These are phyloP conservation scores for Conger conger DNA, from an alignment of 2,113 vertebrate species.

Conservation along the genomic window DNA sequence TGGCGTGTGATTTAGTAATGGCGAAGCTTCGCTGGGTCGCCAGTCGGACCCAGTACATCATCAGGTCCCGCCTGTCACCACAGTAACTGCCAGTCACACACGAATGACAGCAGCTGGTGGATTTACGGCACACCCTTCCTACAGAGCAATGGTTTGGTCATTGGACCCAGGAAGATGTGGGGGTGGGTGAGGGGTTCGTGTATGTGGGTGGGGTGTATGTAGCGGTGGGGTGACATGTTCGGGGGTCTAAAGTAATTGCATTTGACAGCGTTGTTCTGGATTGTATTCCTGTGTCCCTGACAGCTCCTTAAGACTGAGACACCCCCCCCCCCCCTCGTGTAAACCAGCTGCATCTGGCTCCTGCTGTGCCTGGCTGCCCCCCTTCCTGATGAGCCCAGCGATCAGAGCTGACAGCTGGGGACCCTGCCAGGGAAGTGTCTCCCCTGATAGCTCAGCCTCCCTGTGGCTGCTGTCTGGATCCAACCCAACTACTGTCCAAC, in stretches of 20 bases:
- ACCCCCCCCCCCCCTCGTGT: background rate
- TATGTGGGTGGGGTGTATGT: too few species aligned
- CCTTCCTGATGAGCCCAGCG: background rate
- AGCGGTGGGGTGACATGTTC: too few species aligned
- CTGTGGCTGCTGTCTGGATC: background rate
- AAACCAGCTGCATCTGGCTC: constrained; percentile 14
- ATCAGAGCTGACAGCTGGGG: constrained; percentile 11
- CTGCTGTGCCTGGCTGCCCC: background rate
- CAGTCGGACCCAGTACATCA: too few species aligned
- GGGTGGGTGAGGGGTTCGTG: too few species aligned
- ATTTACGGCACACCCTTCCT: too few species aligned
- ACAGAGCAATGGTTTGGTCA: too few species aligned
- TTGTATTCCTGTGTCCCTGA: background rate
- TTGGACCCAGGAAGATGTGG: too few species aligned
- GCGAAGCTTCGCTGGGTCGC: background rate
- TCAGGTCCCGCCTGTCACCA: background rate
- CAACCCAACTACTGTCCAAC: too few species aligned
- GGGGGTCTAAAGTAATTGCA: too few species aligned
- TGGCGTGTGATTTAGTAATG: background rate
- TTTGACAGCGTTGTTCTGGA: background rate
- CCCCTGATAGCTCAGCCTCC: too few species aligned
- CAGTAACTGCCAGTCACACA: background rate
- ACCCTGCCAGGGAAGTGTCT: background rate
- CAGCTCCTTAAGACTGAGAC: background rate
- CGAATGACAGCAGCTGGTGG: too few species aligned